Base-by-base conservation (phyloP, 1,140 invertebrate species). In the Globodera rostochiensis region DNA sequence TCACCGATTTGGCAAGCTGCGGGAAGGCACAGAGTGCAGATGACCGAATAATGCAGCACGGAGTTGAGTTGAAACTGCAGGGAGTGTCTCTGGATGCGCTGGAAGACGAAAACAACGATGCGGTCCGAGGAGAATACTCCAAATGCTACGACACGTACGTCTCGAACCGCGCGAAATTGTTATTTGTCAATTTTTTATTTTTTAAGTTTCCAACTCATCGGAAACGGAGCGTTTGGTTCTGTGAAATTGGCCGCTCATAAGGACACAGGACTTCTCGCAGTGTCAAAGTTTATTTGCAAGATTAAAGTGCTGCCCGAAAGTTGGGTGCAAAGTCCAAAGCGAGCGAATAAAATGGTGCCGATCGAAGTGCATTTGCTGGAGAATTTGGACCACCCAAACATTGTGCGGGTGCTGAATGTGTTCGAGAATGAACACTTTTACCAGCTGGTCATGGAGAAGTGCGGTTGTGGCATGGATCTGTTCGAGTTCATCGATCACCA, bases 361-460 rank as follows among this genome's bases (percentile, higher is more conserved):
- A 90, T 94, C 5, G 94, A 94, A 89, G 92, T 94, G 19, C 92
- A 92, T 78, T 88, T 94, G 21, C 89, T 94, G 53, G 91, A 91
- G 79, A 92, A 92, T 0, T 87, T 94, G 6, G 91, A 92, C 71
- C 94, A 94, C 90, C 92, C 93, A 66, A 94, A 94, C 86, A 94
- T 94, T 88, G 93, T 94, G 84, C 92, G 92, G 83, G 92, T 94
- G n/a, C 81, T 94, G 67, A 93, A 94, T 87, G 92, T 93, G 45
- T 94, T 93, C 90, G 93, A 94, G 88, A 94, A 94, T 87, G 92
- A 93, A 3, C 91, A 93, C 69, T 94, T 93, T 86, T 93, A 93
- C 85, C 93, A 94, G 91, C 91, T 94, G 91, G 93, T 94, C 21
- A 94, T 94, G 93, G 94, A 94, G 88, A 94, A 94, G 84, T 93